Percentiles rank a stretch among this genome's conserved stretches.
Evolutionary conservation across 2,888 invertebrate species (phyloP).

Genomic region (Osmoderma eremita): DNA sequence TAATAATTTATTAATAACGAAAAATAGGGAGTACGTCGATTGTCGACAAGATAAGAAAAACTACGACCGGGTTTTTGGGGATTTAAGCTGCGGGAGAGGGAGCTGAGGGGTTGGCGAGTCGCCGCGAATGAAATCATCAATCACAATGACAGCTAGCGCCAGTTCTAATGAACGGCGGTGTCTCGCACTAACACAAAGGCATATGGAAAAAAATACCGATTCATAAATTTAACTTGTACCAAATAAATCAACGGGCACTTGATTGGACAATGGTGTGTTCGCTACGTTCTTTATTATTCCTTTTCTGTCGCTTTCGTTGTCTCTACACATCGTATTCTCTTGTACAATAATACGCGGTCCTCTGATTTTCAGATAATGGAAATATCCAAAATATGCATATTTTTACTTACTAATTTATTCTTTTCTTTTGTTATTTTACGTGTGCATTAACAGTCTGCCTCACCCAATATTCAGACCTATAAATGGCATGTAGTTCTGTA

Average conservation of each 20-base stretch:
- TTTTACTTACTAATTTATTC: too few species aligned
- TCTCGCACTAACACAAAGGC: slow-evolving; percentile 52
- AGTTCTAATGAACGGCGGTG: slow-evolving; percentile 55
- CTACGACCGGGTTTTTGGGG: too few species aligned
- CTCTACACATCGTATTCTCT: neutral
- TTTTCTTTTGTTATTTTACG: too few species aligned
- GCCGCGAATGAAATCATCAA: slow-evolving; percentile 47
- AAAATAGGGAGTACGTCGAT: slow-evolving; percentile 1
- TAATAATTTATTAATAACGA: slow-evolving; percentile 42
- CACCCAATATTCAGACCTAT: too few species aligned
- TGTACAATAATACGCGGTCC: too few species aligned
- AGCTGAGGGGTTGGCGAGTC: slow-evolving; percentile 9
- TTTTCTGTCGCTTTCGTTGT: slow-evolving; percentile 19
- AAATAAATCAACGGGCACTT: slow-evolving; percentile 51
- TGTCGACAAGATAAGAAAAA: neutral
- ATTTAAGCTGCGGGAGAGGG: slow-evolving; percentile 4
- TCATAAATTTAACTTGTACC: slow-evolving; percentile 53
- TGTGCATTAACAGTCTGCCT: too few species aligned
- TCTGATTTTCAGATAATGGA: too few species aligned
- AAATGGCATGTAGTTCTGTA: too few species aligned
- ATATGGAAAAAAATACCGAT: slow-evolving; percentile 48
- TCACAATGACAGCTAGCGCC: slow-evolving; percentile 54
- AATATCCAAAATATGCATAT: too few species aligned
- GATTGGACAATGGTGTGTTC: slow-evolving; percentile 50
- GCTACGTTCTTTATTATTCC: slow-evolving; percentile 24